Conservation (phyloP, 2,888 invertebrate species). For the Tineola bisselliella region DNA sequence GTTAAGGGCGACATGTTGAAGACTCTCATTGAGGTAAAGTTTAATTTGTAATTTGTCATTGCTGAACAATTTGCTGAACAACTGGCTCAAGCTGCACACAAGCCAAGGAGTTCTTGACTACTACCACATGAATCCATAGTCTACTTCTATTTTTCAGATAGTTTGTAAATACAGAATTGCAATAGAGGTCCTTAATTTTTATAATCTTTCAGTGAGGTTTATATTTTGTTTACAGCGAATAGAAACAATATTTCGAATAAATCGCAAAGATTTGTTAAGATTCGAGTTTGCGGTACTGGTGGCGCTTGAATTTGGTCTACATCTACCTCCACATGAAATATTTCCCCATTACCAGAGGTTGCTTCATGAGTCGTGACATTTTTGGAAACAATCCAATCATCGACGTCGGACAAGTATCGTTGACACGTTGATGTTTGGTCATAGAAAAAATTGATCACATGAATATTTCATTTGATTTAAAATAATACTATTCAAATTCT, state of each 20-base stretch:
- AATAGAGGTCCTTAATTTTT: background rate
- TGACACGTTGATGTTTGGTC: slow-evolving; percentile 17
- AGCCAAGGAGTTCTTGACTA: no score
- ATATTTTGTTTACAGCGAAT: slow-evolving; percentile 73
- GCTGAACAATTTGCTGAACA: no score
- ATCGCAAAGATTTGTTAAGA: slow-evolving; percentile 87
- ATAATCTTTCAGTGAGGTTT: background rate
- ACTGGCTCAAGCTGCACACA: no score
- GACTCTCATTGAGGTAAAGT: slow-evolving; percentile 84
- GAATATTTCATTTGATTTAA: no score
- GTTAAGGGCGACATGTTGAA: slow-evolving; percentile 91
- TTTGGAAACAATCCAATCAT: background rate
- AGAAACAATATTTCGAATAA: slow-evolving; percentile 89
- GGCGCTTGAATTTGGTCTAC: slow-evolving; percentile 93
- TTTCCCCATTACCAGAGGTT: slow-evolving; percentile 95
- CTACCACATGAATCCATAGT: no score
- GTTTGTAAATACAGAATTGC: no score
- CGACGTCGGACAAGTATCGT: slow-evolving; percentile 18
- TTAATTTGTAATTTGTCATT: no score
- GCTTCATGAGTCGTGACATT: slow-evolving; percentile 87
- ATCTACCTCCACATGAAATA: slow-evolving; percentile 90
- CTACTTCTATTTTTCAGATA: no score
- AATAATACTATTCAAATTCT: no score
- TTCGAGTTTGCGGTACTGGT: slow-evolving; percentile 96
- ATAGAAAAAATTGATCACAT: slow-evolving; percentile 1